A percentile compares a stretch with the other conserved stretches of the same genome.
phyloP scores from a whole-genome alignment of 92 coral and sea anemone species.

The Phenganax subtilis region DNA sequence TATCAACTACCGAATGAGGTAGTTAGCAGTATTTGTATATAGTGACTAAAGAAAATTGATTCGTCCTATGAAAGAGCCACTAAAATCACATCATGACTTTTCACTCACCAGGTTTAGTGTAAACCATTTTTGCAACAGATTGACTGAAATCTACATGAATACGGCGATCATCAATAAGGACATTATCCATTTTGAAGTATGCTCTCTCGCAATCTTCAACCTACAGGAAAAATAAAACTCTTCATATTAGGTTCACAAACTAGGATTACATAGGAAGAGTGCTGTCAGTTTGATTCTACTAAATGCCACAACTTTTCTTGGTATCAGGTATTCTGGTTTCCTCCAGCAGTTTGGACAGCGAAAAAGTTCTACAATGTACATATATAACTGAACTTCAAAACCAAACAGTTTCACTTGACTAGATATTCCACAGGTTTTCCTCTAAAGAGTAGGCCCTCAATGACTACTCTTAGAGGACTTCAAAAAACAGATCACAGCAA shows the following conservation, averaged over 20 bases:
- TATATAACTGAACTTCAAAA: too few relatives aligned
- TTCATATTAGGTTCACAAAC: background rate
- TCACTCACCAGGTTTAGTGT: constrained; percentile 66
- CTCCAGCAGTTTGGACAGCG: too few relatives aligned
- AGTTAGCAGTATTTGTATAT: too few relatives aligned
- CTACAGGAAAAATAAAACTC: constrained; percentile 26
- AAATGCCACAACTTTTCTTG: background rate
- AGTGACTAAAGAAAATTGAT: too few relatives aligned
- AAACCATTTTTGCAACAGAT: constrained; percentile 78
- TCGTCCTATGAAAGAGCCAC: background rate
- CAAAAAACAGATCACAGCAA: background rate
- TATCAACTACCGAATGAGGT: too few relatives aligned
- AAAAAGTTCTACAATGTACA: too few relatives aligned
- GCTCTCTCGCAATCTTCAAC: constrained; percentile 97
- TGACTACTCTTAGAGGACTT: background rate
- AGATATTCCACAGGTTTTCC: background rate
- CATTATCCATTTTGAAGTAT: constrained; percentile 96
- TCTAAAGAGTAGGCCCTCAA: background rate
- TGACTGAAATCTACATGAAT: constrained; percentile 96
- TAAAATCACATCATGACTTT: background rate
- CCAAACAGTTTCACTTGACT: background rate
- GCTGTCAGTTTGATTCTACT: background rate
- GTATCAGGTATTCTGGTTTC: too few relatives aligned
- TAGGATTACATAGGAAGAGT: too few relatives aligned
- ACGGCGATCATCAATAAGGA: constrained; percentile 91